phyloP scores from a whole-genome alignment of 2,888 invertebrate species.

The Pammene fasciana region DNA sequence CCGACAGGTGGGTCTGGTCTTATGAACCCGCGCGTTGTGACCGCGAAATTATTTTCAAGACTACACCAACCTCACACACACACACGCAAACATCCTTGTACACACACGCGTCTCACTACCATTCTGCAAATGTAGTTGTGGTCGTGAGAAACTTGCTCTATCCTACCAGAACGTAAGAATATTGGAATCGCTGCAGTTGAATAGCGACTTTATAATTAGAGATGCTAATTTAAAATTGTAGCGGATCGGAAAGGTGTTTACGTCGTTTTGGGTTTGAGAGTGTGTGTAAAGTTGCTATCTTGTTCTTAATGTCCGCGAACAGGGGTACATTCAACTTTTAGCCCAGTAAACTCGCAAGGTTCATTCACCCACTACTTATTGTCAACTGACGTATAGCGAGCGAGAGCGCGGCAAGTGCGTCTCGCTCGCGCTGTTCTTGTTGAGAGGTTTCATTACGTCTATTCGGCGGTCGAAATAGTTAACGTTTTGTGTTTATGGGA shows the following conservation, averaged over 20 bases:
- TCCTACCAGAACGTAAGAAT: conserved; percentile 58
- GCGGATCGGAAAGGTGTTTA: conserved; percentile 62
- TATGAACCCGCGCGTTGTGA: conserved; percentile 81
- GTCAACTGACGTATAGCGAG: conserved; percentile 81
- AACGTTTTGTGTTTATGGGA: conserved; percentile 70
- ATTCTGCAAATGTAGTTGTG: conserved; percentile 71
- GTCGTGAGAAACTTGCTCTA: conserved; percentile 80
- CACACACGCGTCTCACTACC: conserved; percentile 75
- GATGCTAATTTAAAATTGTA: conserved; percentile 51
- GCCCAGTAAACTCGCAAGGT: conserved; percentile 83
- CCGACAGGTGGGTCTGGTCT: conserved; percentile 81
- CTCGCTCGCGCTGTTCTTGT: conserved; percentile 72
- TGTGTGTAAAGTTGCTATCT: conserved; percentile 82
- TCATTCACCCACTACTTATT: conserved; percentile 82
- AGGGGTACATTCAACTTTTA: conserved; percentile 84
- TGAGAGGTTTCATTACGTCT: conserved; percentile 75
- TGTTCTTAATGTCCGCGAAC: conserved; percentile 84
- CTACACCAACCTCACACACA: conserved; percentile 77
- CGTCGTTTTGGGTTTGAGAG: conserved; percentile 52
- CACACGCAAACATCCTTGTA: conserved; percentile 63
- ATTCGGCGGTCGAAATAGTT: conserved; percentile 76
- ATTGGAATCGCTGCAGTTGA: conserved; percentile 48
- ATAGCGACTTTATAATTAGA: conserved; percentile 55
- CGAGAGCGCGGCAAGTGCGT: conserved; percentile 67
- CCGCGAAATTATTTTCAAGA: conserved; percentile 84